Evolutionary conservation across 2,797 vertebrate genomes (phyloP).

Genomic region (Crocidura indochinensis): DNA sequence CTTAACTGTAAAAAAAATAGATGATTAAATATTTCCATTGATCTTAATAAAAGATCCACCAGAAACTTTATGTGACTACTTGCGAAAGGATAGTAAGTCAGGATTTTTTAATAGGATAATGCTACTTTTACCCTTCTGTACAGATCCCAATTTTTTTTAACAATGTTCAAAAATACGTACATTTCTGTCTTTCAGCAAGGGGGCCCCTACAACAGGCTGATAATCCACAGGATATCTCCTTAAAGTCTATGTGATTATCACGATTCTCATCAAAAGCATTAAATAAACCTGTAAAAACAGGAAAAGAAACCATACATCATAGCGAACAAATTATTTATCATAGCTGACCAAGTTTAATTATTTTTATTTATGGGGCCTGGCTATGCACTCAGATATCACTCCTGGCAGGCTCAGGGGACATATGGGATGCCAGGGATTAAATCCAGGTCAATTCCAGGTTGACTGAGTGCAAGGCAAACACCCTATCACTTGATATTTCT

Average conservation of each 20-base stretch:
- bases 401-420: too few relatives aligned
- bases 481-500: neutral
- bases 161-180: constrained; percentile 91
- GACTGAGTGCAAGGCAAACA: too few relatives aligned
- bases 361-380: too few relatives aligned
- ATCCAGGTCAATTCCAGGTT: too few relatives aligned
- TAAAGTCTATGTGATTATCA: constrained; percentile 99
- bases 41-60: constrained; percentile 61
- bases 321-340: neutral
- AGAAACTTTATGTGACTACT: constrained; percentile 37
- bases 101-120: constrained; percentile 64
- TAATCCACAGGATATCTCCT: constrained; percentile 99
- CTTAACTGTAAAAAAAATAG: neutral
- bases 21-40: constrained; percentile 11
- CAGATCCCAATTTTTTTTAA: constrained; percentile 42
- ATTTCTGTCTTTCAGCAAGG: constrained; percentile 98
- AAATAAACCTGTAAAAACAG: constrained; percentile 95
- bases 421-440: too few relatives aligned
- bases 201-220: constrained; percentile 99
- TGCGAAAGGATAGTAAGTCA: constrained; percentile 70
- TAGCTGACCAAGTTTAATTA: too few relatives aligned
- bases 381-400: too few relatives aligned
- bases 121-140: constrained; percentile 18
- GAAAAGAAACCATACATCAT: constrained; percentile 75
- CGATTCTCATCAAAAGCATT: constrained; percentile 99